These are phyloP conservation scores for Tupaia chinensis DNA, from an alignment of 2,113 vertebrate species.

Conservation along the genomic window DNA sequence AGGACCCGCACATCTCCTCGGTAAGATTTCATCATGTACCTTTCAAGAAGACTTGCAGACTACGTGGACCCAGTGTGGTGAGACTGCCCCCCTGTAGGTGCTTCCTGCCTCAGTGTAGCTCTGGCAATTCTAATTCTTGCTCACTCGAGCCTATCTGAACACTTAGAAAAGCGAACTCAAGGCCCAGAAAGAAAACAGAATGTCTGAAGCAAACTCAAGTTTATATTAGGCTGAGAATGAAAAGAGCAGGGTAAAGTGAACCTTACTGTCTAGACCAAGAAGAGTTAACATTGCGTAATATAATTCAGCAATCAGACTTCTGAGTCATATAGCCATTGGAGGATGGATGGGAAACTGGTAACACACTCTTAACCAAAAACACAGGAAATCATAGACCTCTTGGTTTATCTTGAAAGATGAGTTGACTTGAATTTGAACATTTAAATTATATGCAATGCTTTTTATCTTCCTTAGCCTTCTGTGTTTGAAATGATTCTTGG, in stretches of 20 bases:
- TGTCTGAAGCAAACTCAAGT: conserved; percentile 12
- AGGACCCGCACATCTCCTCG: background rate
- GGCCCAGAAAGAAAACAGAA: conserved; percentile 16
- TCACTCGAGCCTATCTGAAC: background rate
- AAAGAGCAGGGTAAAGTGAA: background rate
- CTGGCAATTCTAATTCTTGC: conserved; percentile 4
- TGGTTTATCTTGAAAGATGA: conserved; percentile 23
- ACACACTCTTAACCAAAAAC: background rate
- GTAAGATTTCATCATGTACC: background rate
- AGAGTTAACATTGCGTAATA: background rate
- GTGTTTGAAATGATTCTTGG: conserved; percentile 22
- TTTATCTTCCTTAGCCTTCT: background rate
- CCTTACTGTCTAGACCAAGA: background rate
- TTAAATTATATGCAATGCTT: conserved; percentile 32
- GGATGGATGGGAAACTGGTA: background rate
- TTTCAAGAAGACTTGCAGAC: background rate
- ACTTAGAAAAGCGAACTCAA: background rate
- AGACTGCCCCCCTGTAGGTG: background rate
- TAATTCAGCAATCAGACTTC: background rate
- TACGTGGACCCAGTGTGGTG: background rate
- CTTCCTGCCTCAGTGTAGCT: background rate
- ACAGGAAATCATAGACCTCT: background rate
- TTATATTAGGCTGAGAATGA: conserved; percentile 37
- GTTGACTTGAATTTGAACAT: conserved; percentile 51
- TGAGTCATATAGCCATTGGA: background rate